phyloP scores from a whole-genome alignment of 2,113 vertebrate species.

The Callaeas wilsoni region DNA sequence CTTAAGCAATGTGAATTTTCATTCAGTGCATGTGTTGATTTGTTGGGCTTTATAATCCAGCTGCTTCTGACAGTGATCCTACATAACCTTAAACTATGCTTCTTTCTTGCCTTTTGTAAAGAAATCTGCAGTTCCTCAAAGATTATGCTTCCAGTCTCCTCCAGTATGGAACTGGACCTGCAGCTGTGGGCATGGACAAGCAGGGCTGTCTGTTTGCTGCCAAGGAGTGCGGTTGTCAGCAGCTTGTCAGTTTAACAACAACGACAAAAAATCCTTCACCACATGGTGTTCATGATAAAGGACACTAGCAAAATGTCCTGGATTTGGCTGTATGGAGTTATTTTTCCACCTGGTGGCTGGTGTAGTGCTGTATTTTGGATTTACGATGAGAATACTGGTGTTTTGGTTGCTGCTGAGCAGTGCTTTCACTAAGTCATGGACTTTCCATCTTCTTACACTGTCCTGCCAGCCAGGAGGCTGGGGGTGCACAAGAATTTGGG shows the following conservation, averaged over 20 bases:
- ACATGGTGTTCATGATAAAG: neutral
- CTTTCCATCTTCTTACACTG: neutral
- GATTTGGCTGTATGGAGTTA: neutral
- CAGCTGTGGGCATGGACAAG: rapidly evolving
- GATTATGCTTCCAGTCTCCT: neutral
- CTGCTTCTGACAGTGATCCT: neutral
- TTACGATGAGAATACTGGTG: neutral
- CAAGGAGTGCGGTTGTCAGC: neutral
- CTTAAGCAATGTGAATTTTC: neutral
- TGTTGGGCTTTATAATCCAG: neutral
- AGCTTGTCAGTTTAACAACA: neutral
- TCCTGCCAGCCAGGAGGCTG: neutral
- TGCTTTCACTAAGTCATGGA: neutral
- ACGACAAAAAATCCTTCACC: too few relatives aligned
- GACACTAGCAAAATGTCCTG: neutral
- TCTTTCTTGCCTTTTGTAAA: neutral
- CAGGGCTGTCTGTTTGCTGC: neutral
- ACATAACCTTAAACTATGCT: neutral
- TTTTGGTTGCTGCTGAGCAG: neutral
- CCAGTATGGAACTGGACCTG: neutral
- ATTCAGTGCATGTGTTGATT: neutral
- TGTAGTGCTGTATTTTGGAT: neutral
- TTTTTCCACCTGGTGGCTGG: neutral
- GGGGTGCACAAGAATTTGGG: neutral
- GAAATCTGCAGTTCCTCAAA: neutral